These are phyloP conservation scores for Plusia festucae DNA, from an alignment of 2,888 invertebrate genomes.

Conservation along the genomic window DNA sequence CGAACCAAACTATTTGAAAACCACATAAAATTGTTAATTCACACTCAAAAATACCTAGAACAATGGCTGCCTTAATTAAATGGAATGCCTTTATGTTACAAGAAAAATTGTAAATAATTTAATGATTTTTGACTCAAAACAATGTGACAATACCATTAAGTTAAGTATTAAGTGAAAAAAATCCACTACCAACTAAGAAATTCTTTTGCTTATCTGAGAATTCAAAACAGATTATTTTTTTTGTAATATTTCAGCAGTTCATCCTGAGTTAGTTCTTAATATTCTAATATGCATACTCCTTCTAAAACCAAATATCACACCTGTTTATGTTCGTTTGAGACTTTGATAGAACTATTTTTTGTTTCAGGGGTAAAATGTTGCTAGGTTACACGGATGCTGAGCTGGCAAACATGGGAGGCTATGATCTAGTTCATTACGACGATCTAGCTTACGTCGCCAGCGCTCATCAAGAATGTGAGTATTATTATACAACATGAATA, in stretches of 20 bases:
- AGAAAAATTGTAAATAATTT: conserved; percentile 30
- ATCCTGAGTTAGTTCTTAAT: no score
- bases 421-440: conserved; percentile 99
- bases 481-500: no score
- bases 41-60: conserved; percentile 54
- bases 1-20: conserved; percentile 56
- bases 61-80: conserved; percentile 62
- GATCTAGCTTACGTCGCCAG: conserved; percentile 99
- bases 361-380: conserved; percentile 96
- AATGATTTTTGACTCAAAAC: not conserved
- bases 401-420: conserved; percentile 97
- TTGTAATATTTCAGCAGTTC: no score
- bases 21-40: conserved; percentile 71
- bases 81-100: conserved; percentile 55
- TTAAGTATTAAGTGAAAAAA: not conserved
- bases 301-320: no score
- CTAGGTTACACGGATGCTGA: conserved; percentile 98
- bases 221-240: no score
- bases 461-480: conserved; percentile 99
- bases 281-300: no score
- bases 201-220: not conserved
- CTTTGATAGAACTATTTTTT: conserved; percentile 31
- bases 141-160: not conserved
- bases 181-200: not conserved
- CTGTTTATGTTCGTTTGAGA: no score